Evolutionary conservation across 2,888 invertebrate genomes (phyloP), one percentile per base, ranked within the genome.

Genomic region (Tetranychus piercei): DNA sequence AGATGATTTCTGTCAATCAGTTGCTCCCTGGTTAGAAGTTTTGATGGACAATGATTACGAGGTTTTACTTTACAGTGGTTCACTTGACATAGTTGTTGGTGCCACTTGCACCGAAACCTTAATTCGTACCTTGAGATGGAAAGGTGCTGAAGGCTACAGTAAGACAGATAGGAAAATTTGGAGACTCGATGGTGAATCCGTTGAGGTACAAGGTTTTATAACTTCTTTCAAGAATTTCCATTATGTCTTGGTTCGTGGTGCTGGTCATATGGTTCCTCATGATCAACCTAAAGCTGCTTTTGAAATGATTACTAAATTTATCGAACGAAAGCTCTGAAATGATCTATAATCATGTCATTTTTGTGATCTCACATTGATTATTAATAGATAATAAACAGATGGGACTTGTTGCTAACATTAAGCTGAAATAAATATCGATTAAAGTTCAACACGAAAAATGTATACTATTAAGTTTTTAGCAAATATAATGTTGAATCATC

Each of bases 51-150:
- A 80, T 55, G 80, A 81, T 72, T 82, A 82, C 78, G 81, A 80
- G 79, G 81, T 81, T 75, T 67, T 77, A 65, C 70, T 80, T 86
- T 94, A 94, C 82, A 93, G 88, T 81, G 94, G 94, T 0, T 94
- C 94, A 81, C 81, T 94, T 78, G 94, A 95, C 81, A 89, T 94
- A 18, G 92, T 94, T 77, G 90, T 93, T 0, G 91, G 92, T 0
- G 91, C 92, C 82, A 91, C 92, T 0, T 81, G 91, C 73, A 93
- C 93, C 0, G 86, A 89, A 23, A 89, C 89, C 81, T 92, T 90
- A 81, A 83, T 94, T 45, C 85, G 86, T 78, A 85, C 87, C 74
- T 84, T 92, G 1, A 85, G 88, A 71, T 92, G 91, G 84, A 85
- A 84, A 34, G 88, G 86, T 1, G 84, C 88, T 0, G 85, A 85